These are phyloP conservation scores for Upupa epops DNA, from an alignment of 2,113 vertebrate genomes.

Conservation along the genomic window DNA sequence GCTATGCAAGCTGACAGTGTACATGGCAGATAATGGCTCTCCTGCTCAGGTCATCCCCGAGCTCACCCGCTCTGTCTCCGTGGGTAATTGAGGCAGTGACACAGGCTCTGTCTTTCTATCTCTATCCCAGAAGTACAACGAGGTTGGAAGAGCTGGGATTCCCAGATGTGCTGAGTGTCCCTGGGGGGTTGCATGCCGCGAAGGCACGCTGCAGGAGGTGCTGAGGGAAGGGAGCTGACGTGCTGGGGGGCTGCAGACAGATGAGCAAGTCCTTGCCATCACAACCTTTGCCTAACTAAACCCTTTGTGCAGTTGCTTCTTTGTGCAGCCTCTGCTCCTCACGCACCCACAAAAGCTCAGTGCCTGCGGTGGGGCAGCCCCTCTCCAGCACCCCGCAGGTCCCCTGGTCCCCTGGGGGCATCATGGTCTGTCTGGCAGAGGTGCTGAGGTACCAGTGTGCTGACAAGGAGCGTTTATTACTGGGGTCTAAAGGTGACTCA, in stretches of 20 bases:
- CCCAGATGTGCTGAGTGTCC: not conserved
- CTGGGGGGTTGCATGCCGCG: not conserved
- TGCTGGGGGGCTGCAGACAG: not conserved
- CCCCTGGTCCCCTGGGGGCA: fast-evolving
- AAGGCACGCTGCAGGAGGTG: not conserved
- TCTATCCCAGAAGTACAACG: not conserved
- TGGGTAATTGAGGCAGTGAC: not conserved
- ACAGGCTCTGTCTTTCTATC: not conserved
- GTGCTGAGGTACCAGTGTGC: not conserved
- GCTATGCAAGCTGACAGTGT: not conserved
- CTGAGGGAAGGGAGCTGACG: fast-evolving
- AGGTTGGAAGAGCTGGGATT: not conserved
- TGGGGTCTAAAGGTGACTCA: not conserved
- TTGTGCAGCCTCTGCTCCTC: not conserved
- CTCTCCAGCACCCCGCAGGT: not conserved
- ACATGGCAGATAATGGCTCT: not conserved
- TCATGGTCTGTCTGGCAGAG: fast-evolving
- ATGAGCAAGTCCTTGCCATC: fast-evolving
- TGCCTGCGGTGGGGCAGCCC: fast-evolving
- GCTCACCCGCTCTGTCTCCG: fast-evolving
- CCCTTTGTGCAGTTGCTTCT: not conserved
- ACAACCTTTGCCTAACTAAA: not conserved
- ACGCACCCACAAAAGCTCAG: not conserved
- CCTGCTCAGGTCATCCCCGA: not conserved
- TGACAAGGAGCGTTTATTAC: not conserved